phyloP scores from a whole-genome alignment of 2,888 invertebrate genomes.

The Antheraea yamamai region DNA sequence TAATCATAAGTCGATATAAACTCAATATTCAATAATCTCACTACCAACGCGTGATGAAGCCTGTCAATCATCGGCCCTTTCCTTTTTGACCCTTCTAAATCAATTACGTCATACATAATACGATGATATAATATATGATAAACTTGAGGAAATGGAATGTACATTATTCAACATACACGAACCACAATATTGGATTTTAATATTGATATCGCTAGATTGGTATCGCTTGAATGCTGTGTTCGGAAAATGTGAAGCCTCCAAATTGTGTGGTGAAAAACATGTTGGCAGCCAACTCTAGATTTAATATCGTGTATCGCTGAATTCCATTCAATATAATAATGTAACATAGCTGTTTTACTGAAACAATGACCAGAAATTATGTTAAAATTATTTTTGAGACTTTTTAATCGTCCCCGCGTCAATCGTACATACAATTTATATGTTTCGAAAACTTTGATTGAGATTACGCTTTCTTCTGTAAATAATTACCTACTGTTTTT shows the following conservation, averaged over 20 bases:
- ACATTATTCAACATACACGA: conserved; percentile 26
- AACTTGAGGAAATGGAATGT: conserved; percentile 27
- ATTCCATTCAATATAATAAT: conserved; percentile 25
- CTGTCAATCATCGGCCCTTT: background rate
- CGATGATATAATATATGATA: no score
- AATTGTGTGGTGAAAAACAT: conserved; percentile 54
- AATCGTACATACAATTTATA: background rate
- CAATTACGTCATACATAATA: conserved; percentile 1
- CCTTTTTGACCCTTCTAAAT: background rate
- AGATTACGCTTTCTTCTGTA: background rate
- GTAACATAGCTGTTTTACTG: background rate
- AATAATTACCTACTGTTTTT: no score
- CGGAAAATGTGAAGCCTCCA: conserved; percentile 49
- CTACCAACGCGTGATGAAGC: background rate
- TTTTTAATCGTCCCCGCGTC: background rate
- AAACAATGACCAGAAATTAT: background rate
- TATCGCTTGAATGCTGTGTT: conserved; percentile 55
- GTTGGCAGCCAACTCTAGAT: conserved; percentile 42
- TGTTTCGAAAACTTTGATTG: background rate
- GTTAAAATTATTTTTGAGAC: background rate
- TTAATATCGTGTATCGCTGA: conserved; percentile 49
- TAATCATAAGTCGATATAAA: background rate
- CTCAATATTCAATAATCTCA: background rate
- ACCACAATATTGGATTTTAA: conserved; percentile 62
- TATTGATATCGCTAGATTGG: conserved; percentile 62